A percentile compares a stretch with the other conserved stretches of the same genome.
Evolutionary conservation across 2,113 vertebrate species (phyloP).

Genomic region (Plecturocebus donacophilus): DNA sequence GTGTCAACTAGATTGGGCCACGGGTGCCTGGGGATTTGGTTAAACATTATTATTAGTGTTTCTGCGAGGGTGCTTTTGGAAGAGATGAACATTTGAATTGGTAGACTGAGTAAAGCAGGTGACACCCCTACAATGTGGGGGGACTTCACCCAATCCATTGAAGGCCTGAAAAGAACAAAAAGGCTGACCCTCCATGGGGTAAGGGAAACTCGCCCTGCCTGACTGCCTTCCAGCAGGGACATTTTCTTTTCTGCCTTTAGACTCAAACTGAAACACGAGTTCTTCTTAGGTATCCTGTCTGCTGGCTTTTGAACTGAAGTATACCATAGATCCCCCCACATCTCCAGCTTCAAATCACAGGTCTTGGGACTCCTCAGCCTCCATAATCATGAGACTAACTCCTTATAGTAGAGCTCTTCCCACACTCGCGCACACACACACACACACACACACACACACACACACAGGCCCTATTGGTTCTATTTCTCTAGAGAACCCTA

Average conservation of each 20-base stretch:
- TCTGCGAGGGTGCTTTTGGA: neutral
- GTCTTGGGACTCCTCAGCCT: neutral
- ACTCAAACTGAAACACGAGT: neutral
- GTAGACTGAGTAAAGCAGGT: neutral
- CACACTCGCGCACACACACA: neutral
- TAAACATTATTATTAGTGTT: neutral
- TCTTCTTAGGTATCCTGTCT: neutral
- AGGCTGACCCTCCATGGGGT: neutral
- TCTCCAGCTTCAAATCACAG: neutral
- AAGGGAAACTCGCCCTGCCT: neutral
- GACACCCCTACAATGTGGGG: neutral
- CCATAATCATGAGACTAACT: neutral
- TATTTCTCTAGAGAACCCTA: neutral
- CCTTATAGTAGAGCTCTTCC: neutral
- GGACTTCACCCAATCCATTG: neutral
- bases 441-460: neutral
- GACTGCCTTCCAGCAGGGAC: neutral
- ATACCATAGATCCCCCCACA: too few relatives aligned
- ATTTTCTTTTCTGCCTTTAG: neutral
- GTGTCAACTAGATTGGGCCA: neutral
- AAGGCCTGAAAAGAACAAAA: neutral
- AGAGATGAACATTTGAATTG: neutral
- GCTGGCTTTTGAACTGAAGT: neutral
- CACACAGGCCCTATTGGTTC: neutral
- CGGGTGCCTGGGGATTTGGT: neutral